These are phyloP conservation scores for Catostomus latipinnis DNA, from an alignment of 2,797 vertebrate genomes.

Conservation along the genomic window DNA sequence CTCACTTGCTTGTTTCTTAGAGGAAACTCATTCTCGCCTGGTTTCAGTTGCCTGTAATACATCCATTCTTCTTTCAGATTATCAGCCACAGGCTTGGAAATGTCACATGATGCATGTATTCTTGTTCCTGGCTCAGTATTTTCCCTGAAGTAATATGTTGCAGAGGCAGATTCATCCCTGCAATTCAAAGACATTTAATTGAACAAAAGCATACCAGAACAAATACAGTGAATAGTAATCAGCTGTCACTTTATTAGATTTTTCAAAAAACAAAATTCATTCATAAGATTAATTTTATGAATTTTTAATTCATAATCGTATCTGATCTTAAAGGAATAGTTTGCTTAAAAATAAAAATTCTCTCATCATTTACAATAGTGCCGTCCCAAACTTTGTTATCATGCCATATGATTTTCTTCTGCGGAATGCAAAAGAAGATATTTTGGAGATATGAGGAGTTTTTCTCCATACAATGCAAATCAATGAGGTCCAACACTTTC, in stretches of 20 bases:
- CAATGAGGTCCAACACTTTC: too few species aligned
- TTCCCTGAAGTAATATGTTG: conserved; percentile 85
- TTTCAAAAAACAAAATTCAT: background rate
- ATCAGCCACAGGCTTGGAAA: conserved; percentile 43
- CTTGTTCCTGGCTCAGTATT: conserved; percentile 63
- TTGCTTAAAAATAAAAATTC: too few species aligned
- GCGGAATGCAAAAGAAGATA: too few species aligned
- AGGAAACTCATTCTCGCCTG: conserved; percentile 77
- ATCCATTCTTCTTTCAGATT: conserved; percentile 84
- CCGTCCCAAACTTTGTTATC: too few species aligned
- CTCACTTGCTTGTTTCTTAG: conserved; percentile 88
- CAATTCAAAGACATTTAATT: background rate
- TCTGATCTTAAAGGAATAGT: too few species aligned
- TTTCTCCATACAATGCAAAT: too few species aligned
- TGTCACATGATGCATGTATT: conserved; percentile 44
- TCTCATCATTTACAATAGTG: too few species aligned
- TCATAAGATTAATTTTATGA: background rate
- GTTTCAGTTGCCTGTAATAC: conserved; percentile 81
- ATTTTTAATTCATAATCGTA: background rate
- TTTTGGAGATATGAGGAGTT: too few species aligned
- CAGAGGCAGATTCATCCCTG: conserved; percentile 91
- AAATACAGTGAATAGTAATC: background rate
- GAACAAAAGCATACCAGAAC: background rate
- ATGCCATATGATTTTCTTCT: too few species aligned
- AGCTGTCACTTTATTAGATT: too few species aligned